Conservation (phyloP, 2,113 vertebrate genomes). For the Ploceus nigricollis region DNA sequence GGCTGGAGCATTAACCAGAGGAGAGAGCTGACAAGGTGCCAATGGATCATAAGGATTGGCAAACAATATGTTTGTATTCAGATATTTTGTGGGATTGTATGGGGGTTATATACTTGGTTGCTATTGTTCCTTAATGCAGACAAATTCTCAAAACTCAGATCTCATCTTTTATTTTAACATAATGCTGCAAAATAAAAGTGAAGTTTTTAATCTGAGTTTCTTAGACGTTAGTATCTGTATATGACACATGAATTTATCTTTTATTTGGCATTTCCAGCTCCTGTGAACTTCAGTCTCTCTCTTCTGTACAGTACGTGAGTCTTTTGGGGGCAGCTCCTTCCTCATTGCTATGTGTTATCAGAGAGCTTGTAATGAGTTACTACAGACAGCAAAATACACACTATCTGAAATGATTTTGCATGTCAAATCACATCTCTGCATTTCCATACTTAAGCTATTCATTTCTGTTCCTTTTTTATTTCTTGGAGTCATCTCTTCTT, state of each 20-base stretch:
- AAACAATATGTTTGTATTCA: not conserved
- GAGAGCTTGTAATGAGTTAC: not conserved
- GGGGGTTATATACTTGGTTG: accelerated
- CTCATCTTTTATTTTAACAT: not conserved
- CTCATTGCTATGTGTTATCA: not conserved
- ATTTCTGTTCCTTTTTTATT: not conserved
- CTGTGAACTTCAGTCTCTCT: not conserved
- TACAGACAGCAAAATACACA: not conserved
- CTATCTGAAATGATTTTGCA: not conserved
- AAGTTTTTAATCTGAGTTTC: not conserved
- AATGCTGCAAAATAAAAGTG: not conserved
- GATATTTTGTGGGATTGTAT: not conserved
- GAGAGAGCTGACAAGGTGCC: not conserved
- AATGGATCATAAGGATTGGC: not conserved
- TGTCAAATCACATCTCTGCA: not conserved
- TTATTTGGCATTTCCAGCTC: not conserved
- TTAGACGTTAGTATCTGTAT: not conserved
- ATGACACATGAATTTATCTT: not conserved
- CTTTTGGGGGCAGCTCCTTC: not conserved
- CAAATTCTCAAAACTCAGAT: not conserved
- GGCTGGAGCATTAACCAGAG: not conserved
- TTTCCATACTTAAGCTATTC: not conserved
- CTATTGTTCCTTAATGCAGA: not conserved
- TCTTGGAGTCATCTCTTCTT: not conserved
- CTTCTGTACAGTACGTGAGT: not conserved